Base-by-base conservation (phyloP, 1,140 invertebrate species). In the Glomeris maerens region DNA sequence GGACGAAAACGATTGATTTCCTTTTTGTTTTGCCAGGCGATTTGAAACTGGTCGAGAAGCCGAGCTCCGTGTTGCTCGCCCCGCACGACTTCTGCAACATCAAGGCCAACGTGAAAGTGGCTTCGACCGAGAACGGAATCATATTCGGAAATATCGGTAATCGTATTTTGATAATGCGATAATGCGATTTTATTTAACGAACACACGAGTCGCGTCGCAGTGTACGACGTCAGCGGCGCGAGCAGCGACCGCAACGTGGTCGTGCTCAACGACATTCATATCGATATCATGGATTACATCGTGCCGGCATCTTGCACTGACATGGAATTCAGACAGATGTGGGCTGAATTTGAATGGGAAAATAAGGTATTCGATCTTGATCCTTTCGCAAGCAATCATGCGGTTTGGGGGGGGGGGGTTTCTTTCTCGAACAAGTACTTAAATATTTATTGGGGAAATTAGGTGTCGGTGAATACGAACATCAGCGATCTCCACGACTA, bases 301-400 rank as follows among this genome's bases (percentile, higher is more conserved):
- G 83, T 97, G 29, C 95, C 96, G n/a, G 92, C 92, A 1, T 71
- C 75, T 23, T 98, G 93, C 66, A 92, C 81, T 26, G 94, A 98
- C 66, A 78, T 80, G 0, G 93, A 98, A 70, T 99, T 98, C 73
- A 69, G 95, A 14, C 81, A 88, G 68, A 99, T 99, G 95, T 99
- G 96, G 96, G 86, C 91, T 1, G 93, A 97, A 72, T 99, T 99
- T 72, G 96, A 99, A 70, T 99, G 96, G 96, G 96, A 99, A 73
- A 99, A 99, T 71, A 98, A 98, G 77, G 90, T 79, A 53, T 5
- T 44, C 36, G 21, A 47, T 14, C 1, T 27, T 21, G 31, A 52
- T 53, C 27, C 2, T 27, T n/a, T n/a, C n/a, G n/a, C n/a, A n/a
- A n/a, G n/a, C n/a, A n/a, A n/a, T n/a, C n/a, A n/a, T n/a, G n/a